These are phyloP conservation scores for Phacellophora camtschatica DNA, from an alignment of 30 jellyfish, hydroid and myxozoan genomes.

Conservation along the genomic window DNA sequence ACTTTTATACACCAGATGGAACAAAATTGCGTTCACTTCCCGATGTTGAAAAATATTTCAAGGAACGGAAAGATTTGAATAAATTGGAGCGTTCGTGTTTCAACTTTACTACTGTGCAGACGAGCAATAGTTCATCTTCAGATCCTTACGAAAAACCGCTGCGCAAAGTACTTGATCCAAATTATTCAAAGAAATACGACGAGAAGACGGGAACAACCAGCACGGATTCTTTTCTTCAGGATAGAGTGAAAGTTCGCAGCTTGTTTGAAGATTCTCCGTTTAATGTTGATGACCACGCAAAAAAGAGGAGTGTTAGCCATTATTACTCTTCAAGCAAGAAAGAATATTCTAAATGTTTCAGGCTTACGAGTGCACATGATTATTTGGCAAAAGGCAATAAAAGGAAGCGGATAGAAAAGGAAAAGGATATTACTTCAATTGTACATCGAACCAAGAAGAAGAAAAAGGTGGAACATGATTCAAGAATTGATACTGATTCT, in stretches of 20 bases:
- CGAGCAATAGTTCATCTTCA: background rate
- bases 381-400: no score
- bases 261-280: no score
- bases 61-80: background rate
- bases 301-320: no score
- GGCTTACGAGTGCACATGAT: background rate
- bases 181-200: no score
- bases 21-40: slow-evolving; percentile 44
- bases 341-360: background rate
- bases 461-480: no score
- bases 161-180: no score
- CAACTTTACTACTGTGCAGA: slow-evolving; percentile 34
- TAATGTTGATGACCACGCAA: no score
- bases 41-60: slow-evolving; percentile 32
- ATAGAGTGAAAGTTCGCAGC: no score
- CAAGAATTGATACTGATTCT: no score
- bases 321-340: background rate
- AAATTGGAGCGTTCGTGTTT: slow-evolving; percentile 15
- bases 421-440: background rate
- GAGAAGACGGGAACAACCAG: no score
- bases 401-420: background rate
- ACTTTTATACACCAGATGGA: slow-evolving; percentile 63
- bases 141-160: background rate
- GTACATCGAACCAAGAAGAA: background rate
- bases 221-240: no score